Base-by-base conservation (phyloP, 2,113 vertebrate species). In the Upupa epops region DNA sequence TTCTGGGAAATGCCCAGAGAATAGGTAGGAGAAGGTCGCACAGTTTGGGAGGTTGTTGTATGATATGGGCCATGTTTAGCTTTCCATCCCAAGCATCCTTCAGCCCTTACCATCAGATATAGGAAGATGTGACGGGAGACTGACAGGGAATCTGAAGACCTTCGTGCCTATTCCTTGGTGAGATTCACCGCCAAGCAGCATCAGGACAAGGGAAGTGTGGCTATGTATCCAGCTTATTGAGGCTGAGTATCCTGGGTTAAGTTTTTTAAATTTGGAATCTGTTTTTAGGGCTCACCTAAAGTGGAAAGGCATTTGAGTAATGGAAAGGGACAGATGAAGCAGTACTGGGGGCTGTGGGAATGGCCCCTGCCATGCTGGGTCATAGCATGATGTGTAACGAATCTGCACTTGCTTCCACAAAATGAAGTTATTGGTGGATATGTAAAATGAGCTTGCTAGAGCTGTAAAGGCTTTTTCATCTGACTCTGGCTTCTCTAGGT, bases 401-500 rank as follows among this genome's bases (percentile, higher is more conserved):
- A 83, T 18, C 22, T 29, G 34, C 48, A 10, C 45, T 90, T 75
- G 18, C 37, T 83, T 58, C 71, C 26, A 61, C 48, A 54, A 88
- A 72, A 46, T 31, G 19, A 86, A 73, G 31, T 49, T 72, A 80
- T 20, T 49, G 79, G 74, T 45, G 83, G 89, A 89, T 80, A 71
- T 71, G 54, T 77, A 83, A 94, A 96, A 92, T 72, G 65, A 80
- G 46, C 74, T 83, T 87, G 40, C 65, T 58, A 68, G 69, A 92
- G 51, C 77, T 65, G 79, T 16, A 31, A 95, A 49, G 88, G 24
- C 64, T 89, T 94, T 95, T 93, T 88, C 45, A 31, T 91, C 73
- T 68, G 71, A 95, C 58, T 93, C 46, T 34, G 58, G 40, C 79
- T 93, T 90, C 93, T 96, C 86, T 89, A 91, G 95, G 92, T 92